Conservation (phyloP, 2,888 invertebrate species). For the Calameuta pallipes region DNA sequence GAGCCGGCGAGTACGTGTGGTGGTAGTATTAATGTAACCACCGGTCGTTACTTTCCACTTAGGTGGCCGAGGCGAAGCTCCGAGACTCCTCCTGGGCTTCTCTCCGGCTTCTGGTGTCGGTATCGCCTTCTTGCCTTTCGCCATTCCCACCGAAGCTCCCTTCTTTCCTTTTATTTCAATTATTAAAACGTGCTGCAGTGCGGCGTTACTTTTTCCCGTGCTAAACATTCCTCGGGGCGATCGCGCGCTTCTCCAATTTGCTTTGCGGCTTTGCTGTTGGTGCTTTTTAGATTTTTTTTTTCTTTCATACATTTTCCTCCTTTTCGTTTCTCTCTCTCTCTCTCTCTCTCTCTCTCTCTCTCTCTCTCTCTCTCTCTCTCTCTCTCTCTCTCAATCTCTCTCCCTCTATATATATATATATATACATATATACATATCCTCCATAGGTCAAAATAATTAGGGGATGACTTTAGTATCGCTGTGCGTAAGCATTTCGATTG, state of each 20-base stretch:
- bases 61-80: conserved; percentile 9
- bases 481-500: background rate
- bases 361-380: too few species aligned
- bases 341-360: too few species aligned
- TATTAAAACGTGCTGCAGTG: conserved; percentile 31
- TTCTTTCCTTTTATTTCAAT: conserved; percentile 30
- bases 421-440: background rate
- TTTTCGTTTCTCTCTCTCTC: background rate
- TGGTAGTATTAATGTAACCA: conserved; percentile 11
- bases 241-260: conserved; percentile 20
- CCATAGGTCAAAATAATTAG: background rate
- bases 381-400: too few species aligned
- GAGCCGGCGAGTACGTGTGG: background rate
- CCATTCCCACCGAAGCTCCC: conserved; percentile 4
- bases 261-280: background rate
- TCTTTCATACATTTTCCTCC: background rate
- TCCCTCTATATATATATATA: too few species aligned
- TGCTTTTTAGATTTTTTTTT: background rate
- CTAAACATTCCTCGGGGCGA: conserved; percentile 6
- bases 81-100: background rate
- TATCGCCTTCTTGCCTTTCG: conserved; percentile 5
- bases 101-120: background rate
- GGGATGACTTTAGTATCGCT: background rate
- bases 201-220: conserved; percentile 9
- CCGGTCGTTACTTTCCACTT: conserved; percentile 14